These are phyloP conservation scores for Cosmorhoe ocellata DNA, from an alignment of 2,888 invertebrate genomes.

Conservation along the genomic window DNA sequence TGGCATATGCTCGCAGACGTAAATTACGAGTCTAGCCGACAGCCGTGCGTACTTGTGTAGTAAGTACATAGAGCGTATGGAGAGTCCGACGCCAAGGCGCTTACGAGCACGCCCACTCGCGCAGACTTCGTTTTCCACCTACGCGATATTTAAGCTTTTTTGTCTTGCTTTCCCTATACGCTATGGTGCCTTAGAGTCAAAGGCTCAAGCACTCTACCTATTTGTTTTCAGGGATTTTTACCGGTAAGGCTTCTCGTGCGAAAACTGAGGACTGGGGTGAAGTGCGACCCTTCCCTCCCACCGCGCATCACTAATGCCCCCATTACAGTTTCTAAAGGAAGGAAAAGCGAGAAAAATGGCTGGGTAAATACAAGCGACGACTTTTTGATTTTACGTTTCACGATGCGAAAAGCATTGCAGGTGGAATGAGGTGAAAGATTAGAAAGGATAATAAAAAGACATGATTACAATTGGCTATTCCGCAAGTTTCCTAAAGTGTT, in stretches of 20 bases:
- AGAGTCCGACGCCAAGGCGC: conserved; percentile 29
- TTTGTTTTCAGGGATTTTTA: conserved; percentile 18
- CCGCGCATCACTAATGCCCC: conserved; percentile 16
- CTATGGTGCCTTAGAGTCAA: conserved; percentile 16
- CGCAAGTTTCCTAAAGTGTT: too few relatives aligned
- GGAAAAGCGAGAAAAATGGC: conserved; percentile 6
- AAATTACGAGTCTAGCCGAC: conserved; percentile 36
- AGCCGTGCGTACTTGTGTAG: conserved; percentile 4
- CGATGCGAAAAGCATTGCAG: neutral
- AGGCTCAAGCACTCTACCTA: conserved; percentile 20
- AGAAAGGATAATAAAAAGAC: too few relatives aligned
- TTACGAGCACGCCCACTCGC: conserved; percentile 40
- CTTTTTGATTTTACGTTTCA: conserved; percentile 4
- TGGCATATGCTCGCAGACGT: conserved; percentile 36
- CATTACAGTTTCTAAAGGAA: conserved; percentile 20
- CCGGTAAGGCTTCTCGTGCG: conserved; percentile 15
- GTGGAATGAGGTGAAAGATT: neutral
- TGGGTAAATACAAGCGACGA: neutral
- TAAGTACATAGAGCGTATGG: conserved; percentile 16
- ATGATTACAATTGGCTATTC: too few relatives aligned
- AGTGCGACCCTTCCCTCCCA: conserved; percentile 4
- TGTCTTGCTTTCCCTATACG: conserved; percentile 31
- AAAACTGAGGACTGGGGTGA: conserved; percentile 4
- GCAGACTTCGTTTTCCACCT: conserved; percentile 35
- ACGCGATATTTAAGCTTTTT: conserved; percentile 39